phyloP scores from a whole-genome alignment of 1,140 invertebrate genomes.

The Polypedilum vanderplanki region DNA sequence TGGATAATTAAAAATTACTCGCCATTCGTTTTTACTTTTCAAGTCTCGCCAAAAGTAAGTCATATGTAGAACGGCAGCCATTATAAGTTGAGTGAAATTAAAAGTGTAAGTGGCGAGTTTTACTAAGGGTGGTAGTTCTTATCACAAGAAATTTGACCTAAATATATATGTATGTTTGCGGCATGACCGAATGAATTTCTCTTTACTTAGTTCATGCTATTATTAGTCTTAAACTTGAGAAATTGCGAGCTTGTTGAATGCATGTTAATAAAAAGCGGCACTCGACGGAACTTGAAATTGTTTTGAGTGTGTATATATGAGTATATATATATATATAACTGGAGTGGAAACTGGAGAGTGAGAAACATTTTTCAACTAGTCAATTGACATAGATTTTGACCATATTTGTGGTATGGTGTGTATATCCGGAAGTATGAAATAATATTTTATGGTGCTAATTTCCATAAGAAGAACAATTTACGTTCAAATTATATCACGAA shows the following conservation, averaged over 20 bases:
- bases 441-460: slow-evolving; percentile 26
- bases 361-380: not conserved
- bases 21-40: not conserved
- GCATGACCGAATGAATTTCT: not conserved
- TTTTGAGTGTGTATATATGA: not conserved
- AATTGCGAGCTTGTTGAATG: slow-evolving; percentile 2
- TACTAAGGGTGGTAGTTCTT: slow-evolving; percentile 4
- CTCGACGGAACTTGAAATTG: slow-evolving; percentile 10
- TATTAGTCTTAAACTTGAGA: slow-evolving; percentile 29
- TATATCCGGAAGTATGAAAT: slow-evolving; percentile 24
- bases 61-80: slow-evolving; percentile 17
- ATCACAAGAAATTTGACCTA: slow-evolving; percentile 26
- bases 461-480: slow-evolving; percentile 15
- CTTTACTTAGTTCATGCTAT: not conserved
- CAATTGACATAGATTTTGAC: slow-evolving; percentile 19
- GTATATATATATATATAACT: too few relatives aligned
- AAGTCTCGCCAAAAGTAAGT: not conserved
- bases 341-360: slow-evolving; percentile 10
- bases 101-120: slow-evolving; percentile 6
- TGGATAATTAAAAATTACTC: not conserved
- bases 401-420: not conserved
- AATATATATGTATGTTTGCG: not conserved
- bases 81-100: slow-evolving; percentile 21
- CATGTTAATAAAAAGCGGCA: slow-evolving; percentile 4
- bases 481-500: not conserved